phyloP scores from a whole-genome alignment of 1,140 invertebrate species.

The Cydia amplana region DNA sequence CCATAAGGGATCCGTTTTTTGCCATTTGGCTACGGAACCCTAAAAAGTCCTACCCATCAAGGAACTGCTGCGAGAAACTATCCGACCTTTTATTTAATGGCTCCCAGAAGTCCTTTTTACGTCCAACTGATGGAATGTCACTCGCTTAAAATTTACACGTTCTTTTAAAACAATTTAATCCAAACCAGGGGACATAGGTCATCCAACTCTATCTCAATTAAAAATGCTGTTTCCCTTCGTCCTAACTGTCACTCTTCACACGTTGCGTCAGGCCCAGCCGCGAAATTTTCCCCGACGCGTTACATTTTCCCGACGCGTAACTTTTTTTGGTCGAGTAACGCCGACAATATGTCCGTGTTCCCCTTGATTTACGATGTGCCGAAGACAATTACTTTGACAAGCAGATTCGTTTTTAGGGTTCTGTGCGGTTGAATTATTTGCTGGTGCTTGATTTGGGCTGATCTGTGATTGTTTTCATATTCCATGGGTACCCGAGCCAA shows the following conservation, averaged over 20 bases:
- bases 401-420: constrained; percentile 7
- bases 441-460: neutral
- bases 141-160: too few relatives aligned
- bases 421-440: neutral
- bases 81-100: too few relatives aligned
- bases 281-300: neutral
- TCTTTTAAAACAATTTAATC: too few relatives aligned
- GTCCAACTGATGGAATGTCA: too few relatives aligned
- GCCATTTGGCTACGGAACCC: too few relatives aligned
- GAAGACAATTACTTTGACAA: constrained; percentile 15
- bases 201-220: neutral
- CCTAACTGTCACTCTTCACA: neutral
- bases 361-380: constrained; percentile 1
- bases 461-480: neutral
- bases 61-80: too few relatives aligned
- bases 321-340: constrained; percentile 8
- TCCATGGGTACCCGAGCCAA: too few relatives aligned
- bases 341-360: constrained; percentile 4
- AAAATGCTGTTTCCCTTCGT: neutral
- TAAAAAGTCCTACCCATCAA: too few relatives aligned
- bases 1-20: too few relatives aligned
- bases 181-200: too few relatives aligned
- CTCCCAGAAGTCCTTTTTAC: too few relatives aligned
- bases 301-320: constrained; percentile 6
- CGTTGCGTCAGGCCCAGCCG: neutral